Evolutionary conservation across 1,140 invertebrate genomes (phyloP), one percentile per base, ranked within the genome.

Genomic region (Neodiprion pinetum): DNA sequence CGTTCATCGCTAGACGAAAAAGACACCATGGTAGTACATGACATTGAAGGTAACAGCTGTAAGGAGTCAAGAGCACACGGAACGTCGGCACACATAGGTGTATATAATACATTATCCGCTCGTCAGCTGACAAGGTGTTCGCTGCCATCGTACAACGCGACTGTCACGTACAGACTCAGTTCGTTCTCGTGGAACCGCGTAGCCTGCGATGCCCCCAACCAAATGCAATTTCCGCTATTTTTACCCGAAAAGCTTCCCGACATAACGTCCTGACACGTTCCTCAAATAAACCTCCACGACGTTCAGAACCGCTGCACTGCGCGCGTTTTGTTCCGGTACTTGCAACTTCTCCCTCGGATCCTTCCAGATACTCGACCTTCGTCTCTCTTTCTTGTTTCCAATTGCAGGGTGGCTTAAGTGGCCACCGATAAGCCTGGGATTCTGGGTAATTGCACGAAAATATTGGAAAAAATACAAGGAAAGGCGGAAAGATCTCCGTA

Each of bases 201-300:
- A 40, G 28, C 28, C 28, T 40, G 28, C 28, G 28, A 40, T 84
- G 83, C 78, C 17, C 77, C 80, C 73, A 73, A 74, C 76, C 83
- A 81, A 84, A 84, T 87, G 85, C 86, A 86, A 87, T 87, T 87
- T 87, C 85, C 85, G 85, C 84, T 87, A 87, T 87, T 87, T 87
- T 87, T 87, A 87, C 83, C 81, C 80, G 83, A 86, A 87, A 87
- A 87, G 84, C 85, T 87, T 81, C 85, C 83, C 84, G 83, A 79
- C 80, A 78, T 82, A 82, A 84, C 81, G 83, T 82, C 79, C 80
- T 78, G 81, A 83, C 86, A 87, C 86, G 86, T 87, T 87, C 83
- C 81, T 85, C 85, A 86, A 87, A 87, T 87, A 87, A 86, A 83
- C 53, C n/a, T 4, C 5, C 53, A 14, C 53, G 28, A 4, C 28